phyloP scores from a whole-genome alignment of 2,113 vertebrate species.

The Mellivora capensis region DNA sequence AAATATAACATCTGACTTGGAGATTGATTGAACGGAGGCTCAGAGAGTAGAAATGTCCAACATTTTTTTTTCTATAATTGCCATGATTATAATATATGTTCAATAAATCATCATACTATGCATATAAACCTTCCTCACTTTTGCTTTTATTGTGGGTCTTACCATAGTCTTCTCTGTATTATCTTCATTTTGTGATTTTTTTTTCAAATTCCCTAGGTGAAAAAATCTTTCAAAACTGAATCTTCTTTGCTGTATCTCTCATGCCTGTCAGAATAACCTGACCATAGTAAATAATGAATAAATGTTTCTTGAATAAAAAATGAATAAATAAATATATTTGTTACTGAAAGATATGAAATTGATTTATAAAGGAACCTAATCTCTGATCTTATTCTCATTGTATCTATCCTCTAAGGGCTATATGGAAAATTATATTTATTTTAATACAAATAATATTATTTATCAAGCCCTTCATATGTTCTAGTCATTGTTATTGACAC shows the following conservation, averaged over 20 bases:
- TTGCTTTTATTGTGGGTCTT: background rate
- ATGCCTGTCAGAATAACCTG: background rate
- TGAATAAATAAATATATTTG: background rate
- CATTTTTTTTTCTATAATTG: background rate
- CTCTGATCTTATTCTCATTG: background rate
- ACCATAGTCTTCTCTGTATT: background rate
- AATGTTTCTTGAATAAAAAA: background rate
- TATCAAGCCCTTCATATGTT: background rate
- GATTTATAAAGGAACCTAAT: background rate
- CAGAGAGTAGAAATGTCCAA: background rate
- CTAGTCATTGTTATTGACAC: background rate
- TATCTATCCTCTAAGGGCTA: background rate
- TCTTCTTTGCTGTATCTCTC: background rate
- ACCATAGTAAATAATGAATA: background rate
- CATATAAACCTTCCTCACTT: background rate
- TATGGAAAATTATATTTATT: background rate
- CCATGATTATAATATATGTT: background rate
- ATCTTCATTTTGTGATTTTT: background rate
- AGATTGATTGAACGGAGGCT: background rate
- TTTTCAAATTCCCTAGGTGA: background rate
- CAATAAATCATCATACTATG: background rate
- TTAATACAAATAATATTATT: background rate
- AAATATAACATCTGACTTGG: background rate
- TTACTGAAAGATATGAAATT: background rate
- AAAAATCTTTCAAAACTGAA: background rate